Percentiles rank a stretch among this genome's conserved stretches.
Evolutionary conservation across 2,888 invertebrate species (phyloP).

Genomic region (Esperia sulphurella): DNA sequence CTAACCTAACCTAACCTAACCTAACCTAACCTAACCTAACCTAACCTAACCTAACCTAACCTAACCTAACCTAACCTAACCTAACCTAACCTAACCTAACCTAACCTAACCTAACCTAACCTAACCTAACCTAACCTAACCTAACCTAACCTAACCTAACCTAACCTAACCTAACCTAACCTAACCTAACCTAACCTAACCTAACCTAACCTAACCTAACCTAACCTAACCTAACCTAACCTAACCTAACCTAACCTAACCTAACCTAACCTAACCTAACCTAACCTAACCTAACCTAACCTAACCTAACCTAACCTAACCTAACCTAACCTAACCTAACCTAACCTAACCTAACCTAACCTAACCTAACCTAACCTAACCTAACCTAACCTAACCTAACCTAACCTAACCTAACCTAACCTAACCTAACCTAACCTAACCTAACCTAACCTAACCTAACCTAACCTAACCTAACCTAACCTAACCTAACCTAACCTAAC

Average conservation of each 20-base stretch:
- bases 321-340: conserved; percentile 16
- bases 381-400: conserved; percentile 17
- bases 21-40: background rate
- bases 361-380: conserved; percentile 17
- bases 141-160: conserved; percentile 12
- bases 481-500: conserved; percentile 17
- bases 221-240: conserved; percentile 13
- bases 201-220: conserved; percentile 21
- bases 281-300: conserved; percentile 22
- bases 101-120: conserved; percentile 11
- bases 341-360: conserved; percentile 16
- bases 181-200: conserved; percentile 20
- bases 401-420: conserved; percentile 17
- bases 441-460: conserved; percentile 19
- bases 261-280: conserved; percentile 13
- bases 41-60: conserved; percentile 3
- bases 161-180: conserved; percentile 14
- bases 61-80: conserved; percentile 3
- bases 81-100: conserved; percentile 8
- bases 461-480: conserved; percentile 19
- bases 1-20: background rate
- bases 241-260: conserved; percentile 10
- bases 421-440: conserved; percentile 17
- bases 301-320: conserved; percentile 19
- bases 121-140: conserved; percentile 11